phyloP scores from a whole-genome alignment of 2,888 invertebrate species.

The Rhaphigaster nebulosa region DNA sequence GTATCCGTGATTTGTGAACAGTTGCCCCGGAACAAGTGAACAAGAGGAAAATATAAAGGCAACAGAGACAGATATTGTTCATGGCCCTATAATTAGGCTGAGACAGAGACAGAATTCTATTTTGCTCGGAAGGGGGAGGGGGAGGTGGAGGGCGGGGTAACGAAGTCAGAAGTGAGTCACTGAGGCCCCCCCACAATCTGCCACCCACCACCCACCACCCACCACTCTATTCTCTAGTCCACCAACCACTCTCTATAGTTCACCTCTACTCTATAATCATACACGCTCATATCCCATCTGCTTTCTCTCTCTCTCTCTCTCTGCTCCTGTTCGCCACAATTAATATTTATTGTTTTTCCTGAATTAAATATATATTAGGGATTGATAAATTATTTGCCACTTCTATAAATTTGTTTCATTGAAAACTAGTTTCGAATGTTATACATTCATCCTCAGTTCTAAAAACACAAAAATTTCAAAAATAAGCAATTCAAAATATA shows the following conservation, averaged over 20 bases:
- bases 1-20: conserved; percentile 14
- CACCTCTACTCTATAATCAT: conserved; percentile 41
- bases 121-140: background rate
- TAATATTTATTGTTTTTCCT: conserved; percentile 26
- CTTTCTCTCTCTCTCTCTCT: background rate
- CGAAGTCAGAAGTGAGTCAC: conserved; percentile 56
- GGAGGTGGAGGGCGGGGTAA: conserved; percentile 55
- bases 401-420: too few relatives aligned
- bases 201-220: conserved; percentile 30
- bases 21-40: conserved; percentile 36
- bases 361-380: background rate
- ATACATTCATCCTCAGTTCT: too few relatives aligned
- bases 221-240: conserved; percentile 27
- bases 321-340: background rate
- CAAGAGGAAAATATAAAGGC: conserved; percentile 45
- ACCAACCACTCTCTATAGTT: conserved; percentile 32
- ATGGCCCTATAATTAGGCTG: conserved; percentile 30
- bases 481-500: too few relatives aligned
- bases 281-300: background rate
- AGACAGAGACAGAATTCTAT: conserved; percentile 49
- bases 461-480: too few relatives aligned
- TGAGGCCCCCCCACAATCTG: conserved; percentile 45
- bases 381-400: background rate
- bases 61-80: conserved; percentile 35
- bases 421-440: too few relatives aligned